Evolutionary conservation across 2,113 vertebrate genomes (phyloP), one percentile per base, ranked within the genome.

Genomic region (Pyrgilauda ruficollis): DNA sequence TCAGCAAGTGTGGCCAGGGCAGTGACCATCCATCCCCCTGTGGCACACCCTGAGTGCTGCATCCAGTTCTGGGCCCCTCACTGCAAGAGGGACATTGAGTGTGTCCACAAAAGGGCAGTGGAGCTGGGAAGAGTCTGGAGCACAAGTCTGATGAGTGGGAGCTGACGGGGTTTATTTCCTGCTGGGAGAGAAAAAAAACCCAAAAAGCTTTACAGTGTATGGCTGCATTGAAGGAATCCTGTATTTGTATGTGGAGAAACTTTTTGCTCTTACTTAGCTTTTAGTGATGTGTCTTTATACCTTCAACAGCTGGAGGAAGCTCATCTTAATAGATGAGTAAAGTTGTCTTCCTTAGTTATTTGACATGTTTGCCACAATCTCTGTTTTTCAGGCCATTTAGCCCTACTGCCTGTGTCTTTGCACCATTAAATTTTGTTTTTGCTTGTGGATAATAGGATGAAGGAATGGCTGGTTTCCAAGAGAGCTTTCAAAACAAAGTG

Each of bases 381-480:
- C 62, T 6, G 14, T 93, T 86, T 93, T 84, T 90, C 59, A 70
- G 87, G 52, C 68, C 39, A 59, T 84, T 95, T 87, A 93, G 74
- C 74, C 43, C 61, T 73, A 35, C 69, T 87, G 76, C 44, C 49
- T 70, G 33, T 64, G 11, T 75, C 67, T 91, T 90, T 94, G 84
- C 59, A 61, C 63, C 62, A 66, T 87, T 84, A 91, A 82, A 35
- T 94, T 94, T 89, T 78, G 74, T 0, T 87, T 84, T 90, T 76
- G 31, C 75, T 85, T 46, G 59, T 80, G 83, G 79, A 44, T 88
- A 79, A 85, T 62, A 82, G 62, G 49, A 49, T 94, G 66, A 84
- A 73, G 72, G 87, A 53, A 43, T 87, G 67, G 67, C 67, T 91
- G 20, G 39, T 69, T 95, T 91, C 69, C 70, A 87, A 93, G 61